A percentile compares a stretch with the other conserved stretches of the same genome.
These are phyloP conservation scores for Physella acuta DNA, from an alignment of 1,140 invertebrate genomes.

Conservation along the genomic window DNA sequence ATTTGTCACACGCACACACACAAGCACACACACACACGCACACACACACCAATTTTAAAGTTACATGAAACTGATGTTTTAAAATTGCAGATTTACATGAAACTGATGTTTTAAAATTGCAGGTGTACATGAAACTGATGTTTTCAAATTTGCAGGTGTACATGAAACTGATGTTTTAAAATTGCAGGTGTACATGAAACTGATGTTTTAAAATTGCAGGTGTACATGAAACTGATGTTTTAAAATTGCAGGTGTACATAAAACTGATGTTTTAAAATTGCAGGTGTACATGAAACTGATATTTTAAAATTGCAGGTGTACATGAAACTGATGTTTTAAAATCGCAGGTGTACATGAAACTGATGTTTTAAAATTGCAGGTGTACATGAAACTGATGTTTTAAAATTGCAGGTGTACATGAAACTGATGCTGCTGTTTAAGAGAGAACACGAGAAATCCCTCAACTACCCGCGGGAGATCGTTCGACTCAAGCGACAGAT, in stretches of 20 bases:
- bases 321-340: slow-evolving; percentile 20
- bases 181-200: slow-evolving; percentile 27
- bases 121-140: not conserved
- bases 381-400: not conserved
- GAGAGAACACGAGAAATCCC: slow-evolving; percentile 23
- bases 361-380: not conserved
- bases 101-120: slow-evolving; percentile 18
- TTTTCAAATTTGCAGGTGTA: not conserved
- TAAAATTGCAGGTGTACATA: slow-evolving; percentile 26
- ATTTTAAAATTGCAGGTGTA: slow-evolving; percentile 21
- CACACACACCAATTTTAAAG: too few species aligned
- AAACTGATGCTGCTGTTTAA: slow-evolving; percentile 28
- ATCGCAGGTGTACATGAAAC: not conserved
- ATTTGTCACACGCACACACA: too few species aligned
- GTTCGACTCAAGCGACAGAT: slow-evolving; percentile 34
- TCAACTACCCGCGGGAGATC: slow-evolving; percentile 30
- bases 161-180: not conserved
- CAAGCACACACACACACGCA: too few species aligned
- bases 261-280: slow-evolving; percentile 26
- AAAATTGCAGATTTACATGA: slow-evolving; percentile 23
- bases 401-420: slow-evolving; percentile 26
- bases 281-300: not conserved
- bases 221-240: not conserved
- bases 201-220: slow-evolving; percentile 22
- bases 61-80: not conserved